Base-by-base conservation (phyloP, 1,140 invertebrate species). In the Lordiphosa clarofinis region DNA sequence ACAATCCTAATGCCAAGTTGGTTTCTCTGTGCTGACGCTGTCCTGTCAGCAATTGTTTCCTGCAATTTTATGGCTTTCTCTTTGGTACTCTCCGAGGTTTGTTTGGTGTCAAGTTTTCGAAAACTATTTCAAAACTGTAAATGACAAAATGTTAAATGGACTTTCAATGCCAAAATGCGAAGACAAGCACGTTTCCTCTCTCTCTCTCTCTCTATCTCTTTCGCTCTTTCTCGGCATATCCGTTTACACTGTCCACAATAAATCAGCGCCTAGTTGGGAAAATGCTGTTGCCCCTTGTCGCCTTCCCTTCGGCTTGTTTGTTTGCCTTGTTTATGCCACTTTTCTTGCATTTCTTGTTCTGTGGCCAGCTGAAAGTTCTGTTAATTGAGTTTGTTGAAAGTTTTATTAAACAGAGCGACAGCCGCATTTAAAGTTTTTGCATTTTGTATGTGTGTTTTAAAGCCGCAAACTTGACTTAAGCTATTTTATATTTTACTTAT, bases 101-200 rank as follows among this genome's bases (percentile, higher is more conserved):
- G 69, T 66, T 75, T 61, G 78, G 66, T 79, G 82, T 87, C 84
- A 87, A 87, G 67, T 82, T 82, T 82, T 84, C 73, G 72, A 71
- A 79, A 87, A 84, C 78, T 84, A 87, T 87, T 87, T 87, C 73
- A 84, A 87, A 87, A 87, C 78, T 87, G 84, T 87, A 87, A 87
- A 79, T 87, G 84, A 87, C 84, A 87, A 87, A 87, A 87, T 87
- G 84, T 87, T 84, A 87, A 87, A 87, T 87, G 76, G 73, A 87
- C 84, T 87, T 87, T 82, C 75, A 84, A 87, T 87, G 82, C 68
- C 78, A 78, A 78, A 66, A 65, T 61, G 58, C 42, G 53, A 47
- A 50, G 42, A 37, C 61, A n/a, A 31, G 42, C 43, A 47, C 48
- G 63, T n/a, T 37, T 35, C 38, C 55, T 58, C 52, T 40, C 33